A percentile compares a stretch with the other conserved stretches of the same genome.
Conservation (phyloP, 2,888 invertebrate species). For the Cynaeus angustus region DNA sequence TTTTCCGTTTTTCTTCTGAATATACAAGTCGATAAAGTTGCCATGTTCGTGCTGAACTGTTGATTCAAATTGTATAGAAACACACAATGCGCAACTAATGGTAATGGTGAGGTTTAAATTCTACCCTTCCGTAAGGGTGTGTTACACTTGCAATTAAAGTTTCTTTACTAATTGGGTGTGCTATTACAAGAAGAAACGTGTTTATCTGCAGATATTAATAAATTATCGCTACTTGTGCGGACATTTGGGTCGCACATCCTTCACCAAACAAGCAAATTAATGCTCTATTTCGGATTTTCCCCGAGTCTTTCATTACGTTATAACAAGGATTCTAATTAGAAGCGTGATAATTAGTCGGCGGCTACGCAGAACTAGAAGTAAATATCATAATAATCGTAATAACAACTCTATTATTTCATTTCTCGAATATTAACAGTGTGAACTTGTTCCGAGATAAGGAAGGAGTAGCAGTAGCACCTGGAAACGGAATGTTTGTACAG, state of each 20-base stretch:
- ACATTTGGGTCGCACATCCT: constrained; percentile 54
- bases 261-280: constrained; percentile 49
- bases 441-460: constrained; percentile 33
- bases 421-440: constrained; percentile 14
- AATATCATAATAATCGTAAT: constrained; percentile 26
- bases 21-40: constrained; percentile 30
- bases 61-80: constrained; percentile 42
- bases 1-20: constrained; percentile 27
- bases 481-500: constrained; percentile 49
- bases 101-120: constrained; percentile 58
- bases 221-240: constrained; percentile 56
- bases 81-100: constrained; percentile 58
- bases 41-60: constrained; percentile 34
- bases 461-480: constrained; percentile 36
- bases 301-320: constrained; percentile 39
- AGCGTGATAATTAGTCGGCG: constrained; percentile 36
- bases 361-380: constrained; percentile 30
- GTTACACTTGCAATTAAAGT: constrained; percentile 56
- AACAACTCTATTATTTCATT: constrained; percentile 34
- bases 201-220: constrained; percentile 55
- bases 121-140: constrained; percentile 54
- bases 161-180: constrained; percentile 61
- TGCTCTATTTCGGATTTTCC: constrained; percentile 47
- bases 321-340: constrained; percentile 46
- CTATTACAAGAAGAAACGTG: constrained; percentile 55